Conservation (phyloP, 2,113 vertebrate species). For the Zonotrichia leucophrys region DNA sequence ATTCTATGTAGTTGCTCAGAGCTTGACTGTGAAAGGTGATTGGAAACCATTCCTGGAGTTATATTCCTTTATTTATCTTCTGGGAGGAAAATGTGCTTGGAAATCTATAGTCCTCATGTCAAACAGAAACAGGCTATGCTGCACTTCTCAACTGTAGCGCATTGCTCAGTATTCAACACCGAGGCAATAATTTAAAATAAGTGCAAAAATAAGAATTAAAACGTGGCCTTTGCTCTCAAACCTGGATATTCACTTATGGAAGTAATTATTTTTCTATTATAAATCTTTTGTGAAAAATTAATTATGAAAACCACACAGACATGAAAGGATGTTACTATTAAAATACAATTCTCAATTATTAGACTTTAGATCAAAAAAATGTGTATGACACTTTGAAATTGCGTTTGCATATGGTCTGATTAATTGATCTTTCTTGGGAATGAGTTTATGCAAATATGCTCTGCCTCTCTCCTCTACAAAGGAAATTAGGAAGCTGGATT, state of each 20-base stretch:
- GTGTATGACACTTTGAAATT: neutral
- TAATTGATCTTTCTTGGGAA: neutral
- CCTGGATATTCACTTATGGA: neutral
- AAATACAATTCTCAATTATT: neutral
- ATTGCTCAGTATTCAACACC: neutral
- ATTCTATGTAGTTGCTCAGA: neutral
- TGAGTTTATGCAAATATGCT: neutral
- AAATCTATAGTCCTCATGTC: neutral
- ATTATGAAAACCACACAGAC: neutral
- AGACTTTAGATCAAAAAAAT: neutral
- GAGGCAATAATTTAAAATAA: neutral
- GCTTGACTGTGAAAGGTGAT: neutral
- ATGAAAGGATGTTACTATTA: neutral
- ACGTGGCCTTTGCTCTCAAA: neutral
- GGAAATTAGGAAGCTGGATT: neutral
- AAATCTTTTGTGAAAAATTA: neutral
- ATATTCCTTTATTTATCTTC: constrained; percentile 18
- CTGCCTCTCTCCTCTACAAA: neutral
- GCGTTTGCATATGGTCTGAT: neutral
- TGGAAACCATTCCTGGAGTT: neutral
- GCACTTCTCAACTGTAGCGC: neutral
- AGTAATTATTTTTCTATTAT: neutral
- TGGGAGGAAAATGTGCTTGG: neutral
- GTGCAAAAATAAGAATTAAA: neutral
- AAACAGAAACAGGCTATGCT: neutral